These are phyloP conservation scores for Euura saliciscinereae DNA, from an alignment of 1,140 invertebrate species.

Conservation along the genomic window DNA sequence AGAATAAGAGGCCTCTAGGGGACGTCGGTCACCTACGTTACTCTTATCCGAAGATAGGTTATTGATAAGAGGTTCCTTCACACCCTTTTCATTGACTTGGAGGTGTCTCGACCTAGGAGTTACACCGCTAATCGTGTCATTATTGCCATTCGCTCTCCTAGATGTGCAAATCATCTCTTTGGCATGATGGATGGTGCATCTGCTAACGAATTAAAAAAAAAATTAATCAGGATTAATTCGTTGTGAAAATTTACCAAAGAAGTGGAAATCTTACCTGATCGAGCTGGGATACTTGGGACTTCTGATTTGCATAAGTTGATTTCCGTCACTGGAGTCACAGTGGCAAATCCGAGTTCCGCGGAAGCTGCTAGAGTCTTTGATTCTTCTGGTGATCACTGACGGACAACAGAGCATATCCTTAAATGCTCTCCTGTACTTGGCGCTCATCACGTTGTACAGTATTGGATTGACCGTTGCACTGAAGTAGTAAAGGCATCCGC, in stretches of 20 bases:
- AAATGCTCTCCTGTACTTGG: constrained; percentile 7
- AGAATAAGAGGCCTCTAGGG: background rate
- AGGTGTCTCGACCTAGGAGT: background rate
- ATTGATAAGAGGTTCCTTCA: background rate
- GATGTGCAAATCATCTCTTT: background rate
- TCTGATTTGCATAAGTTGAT: background rate
- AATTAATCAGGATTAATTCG: background rate
- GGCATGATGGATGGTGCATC: background rate
- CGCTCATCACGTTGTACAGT: constrained; percentile 79
- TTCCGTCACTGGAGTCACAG: background rate
- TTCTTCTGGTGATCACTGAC: background rate
- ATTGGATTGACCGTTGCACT: constrained; percentile 85
- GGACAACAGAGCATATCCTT: constrained; percentile 9
- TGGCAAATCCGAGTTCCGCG: background rate
- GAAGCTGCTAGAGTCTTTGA: background rate
- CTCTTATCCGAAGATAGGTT: background rate
- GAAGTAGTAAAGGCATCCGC: constrained; percentile 79
- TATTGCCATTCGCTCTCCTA: background rate
- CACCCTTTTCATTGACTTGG: background rate
- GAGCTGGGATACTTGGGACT: background rate
- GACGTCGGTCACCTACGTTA: background rate
- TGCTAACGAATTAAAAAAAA: background rate
- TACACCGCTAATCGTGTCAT: background rate
- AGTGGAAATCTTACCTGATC: background rate
- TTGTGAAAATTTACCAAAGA: background rate